Conservation (phyloP, 2,113 vertebrate species). For the Bungarus multicinctus region DNA sequence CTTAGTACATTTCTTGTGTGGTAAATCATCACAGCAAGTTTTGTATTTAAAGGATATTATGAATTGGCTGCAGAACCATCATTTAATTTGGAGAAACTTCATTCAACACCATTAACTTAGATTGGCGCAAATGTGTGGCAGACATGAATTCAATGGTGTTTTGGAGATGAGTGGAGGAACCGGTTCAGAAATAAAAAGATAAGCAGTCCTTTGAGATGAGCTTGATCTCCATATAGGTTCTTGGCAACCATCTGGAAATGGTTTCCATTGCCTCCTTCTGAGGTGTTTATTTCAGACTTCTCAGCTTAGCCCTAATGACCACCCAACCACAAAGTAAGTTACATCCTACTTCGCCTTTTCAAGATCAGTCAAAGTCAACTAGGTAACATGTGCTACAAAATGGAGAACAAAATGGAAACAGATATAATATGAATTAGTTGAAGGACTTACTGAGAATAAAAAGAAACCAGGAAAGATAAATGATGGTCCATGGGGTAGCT, state of each 20-base stretch:
- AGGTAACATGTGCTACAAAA: background rate
- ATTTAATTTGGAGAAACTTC: conserved; percentile 25
- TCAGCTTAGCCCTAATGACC: background rate
- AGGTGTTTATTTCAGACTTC: background rate
- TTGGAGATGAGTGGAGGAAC: background rate
- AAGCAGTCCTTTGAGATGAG: background rate
- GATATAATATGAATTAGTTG: background rate
- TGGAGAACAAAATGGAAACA: background rate
- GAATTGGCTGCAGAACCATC: background rate
- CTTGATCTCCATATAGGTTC: background rate
- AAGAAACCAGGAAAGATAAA: background rate
- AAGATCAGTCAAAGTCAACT: background rate
- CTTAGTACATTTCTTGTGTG: background rate
- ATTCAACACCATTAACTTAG: background rate
- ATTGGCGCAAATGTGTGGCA: background rate
- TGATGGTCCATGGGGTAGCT: background rate
- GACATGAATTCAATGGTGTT: background rate
- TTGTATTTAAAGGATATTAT: conserved; percentile 14
- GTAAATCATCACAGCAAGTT: conserved; percentile 7
- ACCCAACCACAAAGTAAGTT: background rate
- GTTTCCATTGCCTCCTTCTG: background rate
- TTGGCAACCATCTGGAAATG: background rate
- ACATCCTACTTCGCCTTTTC: background rate
- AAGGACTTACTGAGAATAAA: background rate
- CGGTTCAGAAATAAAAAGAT: background rate